These are phyloP conservation scores for Copidosoma aretas DNA, from an alignment of 2,888 invertebrate species.

Conservation along the genomic window DNA sequence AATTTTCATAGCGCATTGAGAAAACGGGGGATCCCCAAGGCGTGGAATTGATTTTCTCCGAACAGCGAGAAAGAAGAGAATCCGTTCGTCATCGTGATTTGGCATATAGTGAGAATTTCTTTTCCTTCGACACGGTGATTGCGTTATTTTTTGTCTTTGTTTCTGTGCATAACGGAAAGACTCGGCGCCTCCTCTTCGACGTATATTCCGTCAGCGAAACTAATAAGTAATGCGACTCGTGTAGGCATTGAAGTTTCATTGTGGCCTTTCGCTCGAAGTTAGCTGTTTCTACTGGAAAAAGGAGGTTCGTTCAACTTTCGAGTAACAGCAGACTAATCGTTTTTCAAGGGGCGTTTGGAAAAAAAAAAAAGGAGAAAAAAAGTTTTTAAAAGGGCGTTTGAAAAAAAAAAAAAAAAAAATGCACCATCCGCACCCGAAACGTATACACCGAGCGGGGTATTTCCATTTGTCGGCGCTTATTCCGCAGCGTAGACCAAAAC, in stretches of 20 bases:
- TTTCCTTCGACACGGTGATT: neutral
- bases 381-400: too few species aligned
- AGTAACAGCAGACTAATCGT: too few species aligned
- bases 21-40: constrained; percentile 33
- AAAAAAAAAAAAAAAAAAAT: too few species aligned
- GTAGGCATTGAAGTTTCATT: neutral
- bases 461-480: neutral
- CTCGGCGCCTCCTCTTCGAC: neutral
- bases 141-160: neutral
- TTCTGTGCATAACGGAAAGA: neutral
- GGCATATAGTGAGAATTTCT: constrained; percentile 15
- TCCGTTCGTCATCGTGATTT: constrained; percentile 31
- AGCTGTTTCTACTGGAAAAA: too few species aligned
- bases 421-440: too few species aligned
- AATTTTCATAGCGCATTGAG: constrained; percentile 31
- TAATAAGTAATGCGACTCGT: neutral
- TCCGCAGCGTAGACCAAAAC: neutral
- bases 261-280: neutral
- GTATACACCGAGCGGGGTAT: neutral
- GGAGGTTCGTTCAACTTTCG: too few species aligned
- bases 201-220: neutral
- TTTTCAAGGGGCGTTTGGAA: too few species aligned
- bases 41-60: constrained; percentile 25
- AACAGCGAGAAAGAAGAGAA: neutral
- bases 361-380: too few species aligned